Base-by-base conservation (phyloP, 2,113 vertebrate genomes). In the Hemicordylus capensis region DNA sequence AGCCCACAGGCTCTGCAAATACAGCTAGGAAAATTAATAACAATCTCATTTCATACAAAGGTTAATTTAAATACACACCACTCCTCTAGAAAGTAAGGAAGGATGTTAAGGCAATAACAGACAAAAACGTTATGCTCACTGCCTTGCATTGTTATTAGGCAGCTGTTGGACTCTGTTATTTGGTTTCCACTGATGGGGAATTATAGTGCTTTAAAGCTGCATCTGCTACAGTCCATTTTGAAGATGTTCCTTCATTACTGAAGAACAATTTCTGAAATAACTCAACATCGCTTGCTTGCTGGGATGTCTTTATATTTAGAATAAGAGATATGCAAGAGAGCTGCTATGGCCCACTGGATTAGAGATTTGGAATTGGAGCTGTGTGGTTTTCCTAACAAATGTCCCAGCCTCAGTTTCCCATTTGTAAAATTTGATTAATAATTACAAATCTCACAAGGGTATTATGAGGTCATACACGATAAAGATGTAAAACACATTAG, bases 141-240 rank as follows among this genome's bases (percentile, higher is more conserved):
- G 85, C 87, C 79, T 89, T 92, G 79, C 80, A 80, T 91, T 74
- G 69, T 73, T 85, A 61, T 84, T 85, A 83, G 88, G 51, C 87
- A 93, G 89, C 87, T 93, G 89, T 91, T 81, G 88, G 70, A 75
- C 63, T 92, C 93, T 89, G 90, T 85, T 83, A 77, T 84, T 90
- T 89, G 79, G 79, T 86, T 91, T 92, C 77, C 83, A 82, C 85
- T 42, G 26, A 83, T 59, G 87, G 34, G 69, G 54, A 92, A 92
- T 92, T 90, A 80, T 14, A 46, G 63, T 22, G 31, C 59, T 93
- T 90, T 81, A 84, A 84, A 87, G 86, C 84, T 85, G 58, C 87
- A 91, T 91, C 89, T 94, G 89, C 56, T 87, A 83, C 44, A 90
- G 37, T 80, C 84, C 84, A 74, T 91, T 93, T 85, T 86, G 88